Evolutionary conservation across 2,888 invertebrate species (phyloP), one percentile per base, ranked within the genome.

Genomic region (Malthinus flaveolus): DNA sequence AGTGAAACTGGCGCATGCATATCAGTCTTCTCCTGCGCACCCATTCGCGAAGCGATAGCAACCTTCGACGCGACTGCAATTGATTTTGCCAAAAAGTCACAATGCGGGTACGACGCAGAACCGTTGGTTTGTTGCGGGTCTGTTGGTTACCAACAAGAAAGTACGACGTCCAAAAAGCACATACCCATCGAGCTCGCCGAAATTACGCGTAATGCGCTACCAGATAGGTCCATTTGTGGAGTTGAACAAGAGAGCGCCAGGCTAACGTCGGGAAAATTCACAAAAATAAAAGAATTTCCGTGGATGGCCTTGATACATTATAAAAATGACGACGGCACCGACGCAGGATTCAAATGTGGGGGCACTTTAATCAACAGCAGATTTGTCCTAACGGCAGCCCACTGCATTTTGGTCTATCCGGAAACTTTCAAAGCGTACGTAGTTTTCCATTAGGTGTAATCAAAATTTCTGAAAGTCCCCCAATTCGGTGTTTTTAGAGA

Each of bases 371-470:
- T 85, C 64, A 83, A 81, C 62, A 71, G 74, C 0, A 74, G 72
- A 72, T 84, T 83, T 63, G 80, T 84, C 1, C 62, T 84, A 4
- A 84, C 84, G 0, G 84, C 84, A 1, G 83, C 78, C 0, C 84
- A 84, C 70, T 85, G 84, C 3, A 76, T 80, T 11, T 65, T 77
- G 1, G 68, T 61, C 1, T 61, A 63, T 56, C 56, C 67, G 9
- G 80, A 80, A 47, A 73, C 56, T 42, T 78, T 82, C 82, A 82
- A 68, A 77, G 80, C 75, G 60, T 49, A 51, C 35, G 36, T 36
- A 47, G 31, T 12, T 23, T n/a, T 0, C 11, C 10, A 5, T 23
- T 13, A 15, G 6, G n/a, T 34, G 0, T 11, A 3, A 1, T 1
- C 10, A 23, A 32, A 39, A 44, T 10, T n/a, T 32, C 4, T 37